These are phyloP conservation scores for Drosophila picticornis DNA, from an alignment of 2,888 invertebrate species.

Conservation along the genomic window DNA sequence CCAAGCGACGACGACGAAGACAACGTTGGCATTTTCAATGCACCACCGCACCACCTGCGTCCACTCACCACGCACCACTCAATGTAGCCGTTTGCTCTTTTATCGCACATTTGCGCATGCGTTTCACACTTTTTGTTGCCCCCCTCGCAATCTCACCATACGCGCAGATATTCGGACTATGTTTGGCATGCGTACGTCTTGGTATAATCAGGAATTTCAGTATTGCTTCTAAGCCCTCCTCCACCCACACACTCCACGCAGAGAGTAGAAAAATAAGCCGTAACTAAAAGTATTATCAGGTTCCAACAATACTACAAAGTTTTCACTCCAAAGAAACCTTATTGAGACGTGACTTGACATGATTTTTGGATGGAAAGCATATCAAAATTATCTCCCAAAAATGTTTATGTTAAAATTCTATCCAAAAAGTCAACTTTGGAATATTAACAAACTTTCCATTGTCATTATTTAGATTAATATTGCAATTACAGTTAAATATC, in stretches of 20 bases:
- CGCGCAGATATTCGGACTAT: conserved; percentile 64
- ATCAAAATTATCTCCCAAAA: neutral
- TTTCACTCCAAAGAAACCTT: neutral
- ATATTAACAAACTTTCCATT: neutral
- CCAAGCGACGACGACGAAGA: neutral
- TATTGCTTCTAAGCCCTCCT: conserved; percentile 20
- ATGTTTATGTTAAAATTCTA: neutral
- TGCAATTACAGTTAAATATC: neutral
- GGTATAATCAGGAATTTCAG: conserved; percentile 52
- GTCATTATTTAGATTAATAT: neutral
- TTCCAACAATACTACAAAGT: neutral
- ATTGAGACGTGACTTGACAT: neutral
- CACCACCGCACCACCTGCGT: conserved; percentile 22
- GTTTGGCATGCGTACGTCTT: conserved; percentile 69
- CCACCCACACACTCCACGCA: conserved; percentile 12
- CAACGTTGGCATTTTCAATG: conserved; percentile 21
- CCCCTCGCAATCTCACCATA: conserved; percentile 26
- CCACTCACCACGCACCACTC: conserved; percentile 1
- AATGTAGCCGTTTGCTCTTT: conserved; percentile 35
- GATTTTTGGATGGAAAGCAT: neutral
- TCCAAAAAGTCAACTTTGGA: neutral
- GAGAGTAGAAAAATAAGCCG: neutral
- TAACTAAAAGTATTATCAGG: neutral
- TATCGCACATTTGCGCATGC: conserved; percentile 73
- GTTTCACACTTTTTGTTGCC: conserved; percentile 69